phyloP scores from a whole-genome alignment of 2,113 vertebrate species.

The Litocranius walleri region DNA sequence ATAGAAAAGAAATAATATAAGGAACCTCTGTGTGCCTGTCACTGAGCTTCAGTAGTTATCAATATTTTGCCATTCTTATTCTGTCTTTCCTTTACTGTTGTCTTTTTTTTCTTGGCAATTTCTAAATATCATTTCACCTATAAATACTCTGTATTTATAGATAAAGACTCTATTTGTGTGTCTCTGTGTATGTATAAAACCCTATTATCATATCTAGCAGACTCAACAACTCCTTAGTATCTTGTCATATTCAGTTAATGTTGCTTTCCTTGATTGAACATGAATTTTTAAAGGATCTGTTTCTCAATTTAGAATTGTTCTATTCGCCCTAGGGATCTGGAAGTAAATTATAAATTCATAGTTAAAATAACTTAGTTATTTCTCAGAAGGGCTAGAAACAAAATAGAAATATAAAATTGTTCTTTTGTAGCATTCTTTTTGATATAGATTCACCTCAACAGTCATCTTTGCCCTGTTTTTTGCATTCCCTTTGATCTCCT shows the following conservation, averaged over 20 bases:
- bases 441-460: conserved; percentile 18
- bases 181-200: background rate
- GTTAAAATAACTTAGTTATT: conserved; percentile 40
- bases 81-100: background rate
- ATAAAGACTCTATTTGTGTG: background rate
- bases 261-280: conserved; percentile 27
- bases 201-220: background rate
- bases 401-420: conserved; percentile 21
- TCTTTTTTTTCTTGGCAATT: background rate
- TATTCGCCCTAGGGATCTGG: conserved; percentile 2
- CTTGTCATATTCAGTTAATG: conserved; percentile 8
- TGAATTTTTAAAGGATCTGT: conserved; percentile 42
- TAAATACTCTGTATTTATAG: conserved; percentile 7
- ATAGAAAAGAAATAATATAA: conserved; percentile 27
- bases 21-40: background rate
- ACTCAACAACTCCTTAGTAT: conserved; percentile 29
- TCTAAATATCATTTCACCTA: conserved; percentile 18
- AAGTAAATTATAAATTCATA: conserved; percentile 49
- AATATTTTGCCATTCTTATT: conserved; percentile 23
- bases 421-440: conserved; percentile 31
- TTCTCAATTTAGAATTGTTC: conserved; percentile 56
- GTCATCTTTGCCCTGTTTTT: conserved; percentile 16
- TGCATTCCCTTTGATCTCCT: background rate
- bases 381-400: conserved; percentile 23
- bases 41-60: conserved; percentile 20